Conservation (phyloP, 2,113 vertebrate genomes). For the Proteles cristata region DNA sequence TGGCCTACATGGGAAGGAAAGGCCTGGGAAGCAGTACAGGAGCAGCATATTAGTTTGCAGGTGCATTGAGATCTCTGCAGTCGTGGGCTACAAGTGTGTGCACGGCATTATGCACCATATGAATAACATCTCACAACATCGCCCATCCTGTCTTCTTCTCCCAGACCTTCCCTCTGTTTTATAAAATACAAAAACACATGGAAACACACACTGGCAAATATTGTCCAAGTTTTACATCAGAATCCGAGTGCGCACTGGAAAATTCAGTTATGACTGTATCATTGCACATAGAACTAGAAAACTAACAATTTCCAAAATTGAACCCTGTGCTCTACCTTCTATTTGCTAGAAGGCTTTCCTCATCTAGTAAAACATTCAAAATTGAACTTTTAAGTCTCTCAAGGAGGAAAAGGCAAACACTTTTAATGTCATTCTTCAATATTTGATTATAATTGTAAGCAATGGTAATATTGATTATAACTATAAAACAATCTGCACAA, state of each 20-base stretch:
- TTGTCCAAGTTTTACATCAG: not conserved
- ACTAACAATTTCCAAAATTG: not conserved
- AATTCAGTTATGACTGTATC: not conserved
- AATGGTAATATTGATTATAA: not conserved
- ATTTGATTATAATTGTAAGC: not conserved
- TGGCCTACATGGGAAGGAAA: not conserved
- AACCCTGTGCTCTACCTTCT: not conserved
- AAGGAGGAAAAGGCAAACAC: not conserved
- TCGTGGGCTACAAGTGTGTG: not conserved
- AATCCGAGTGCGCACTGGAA: not conserved
- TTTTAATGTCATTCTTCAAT: not conserved
- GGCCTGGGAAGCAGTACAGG: not conserved
- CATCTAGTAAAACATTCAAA: not conserved
- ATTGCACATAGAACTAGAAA: not conserved
- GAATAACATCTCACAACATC: not conserved
- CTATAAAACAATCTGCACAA: not conserved
- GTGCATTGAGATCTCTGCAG: not conserved
- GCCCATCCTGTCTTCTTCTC: not conserved
- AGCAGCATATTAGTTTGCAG: not conserved
- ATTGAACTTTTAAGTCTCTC: not conserved
- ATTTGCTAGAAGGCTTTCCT: not conserved
- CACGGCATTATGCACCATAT: not conserved
- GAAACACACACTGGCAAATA: not conserved
- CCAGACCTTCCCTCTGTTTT: not conserved
- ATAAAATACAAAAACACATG: not conserved